Evolutionary conservation across 2,797 vertebrate genomes (phyloP).

Genomic region (Vireo griseus): DNA sequence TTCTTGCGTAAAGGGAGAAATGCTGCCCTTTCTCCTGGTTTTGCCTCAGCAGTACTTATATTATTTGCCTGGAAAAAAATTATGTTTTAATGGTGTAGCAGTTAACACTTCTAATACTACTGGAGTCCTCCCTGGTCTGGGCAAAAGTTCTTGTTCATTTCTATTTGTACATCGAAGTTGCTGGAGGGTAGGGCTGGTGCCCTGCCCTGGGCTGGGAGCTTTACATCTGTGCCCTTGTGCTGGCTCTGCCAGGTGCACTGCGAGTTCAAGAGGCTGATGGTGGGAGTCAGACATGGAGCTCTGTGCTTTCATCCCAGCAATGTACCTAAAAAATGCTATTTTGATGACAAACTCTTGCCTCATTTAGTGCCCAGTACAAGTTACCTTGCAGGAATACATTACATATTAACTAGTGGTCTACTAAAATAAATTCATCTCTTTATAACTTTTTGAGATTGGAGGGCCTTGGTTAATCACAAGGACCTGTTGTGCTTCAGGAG

Average conservation of each 20-base stretch:
- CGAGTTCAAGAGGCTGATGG: background rate
- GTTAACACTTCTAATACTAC: background rate
- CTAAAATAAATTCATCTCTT: background rate
- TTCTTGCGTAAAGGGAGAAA: constrained; percentile 5
- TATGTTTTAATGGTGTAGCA: background rate
- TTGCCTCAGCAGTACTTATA: background rate
- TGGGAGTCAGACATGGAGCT: background rate
- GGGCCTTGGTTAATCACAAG: background rate
- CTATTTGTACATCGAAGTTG: background rate
- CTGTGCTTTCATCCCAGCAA: background rate
- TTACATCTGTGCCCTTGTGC: background rate
- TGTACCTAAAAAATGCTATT: background rate
- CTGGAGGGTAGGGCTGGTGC: background rate
- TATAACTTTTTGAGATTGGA: background rate
- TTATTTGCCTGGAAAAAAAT: constrained; percentile 5
- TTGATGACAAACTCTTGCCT: background rate
- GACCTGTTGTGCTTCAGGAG: background rate
- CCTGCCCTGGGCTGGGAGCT: background rate
- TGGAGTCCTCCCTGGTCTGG: background rate
- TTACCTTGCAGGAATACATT: background rate
- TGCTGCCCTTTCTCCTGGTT: constrained; percentile 3
- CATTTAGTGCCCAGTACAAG: background rate
- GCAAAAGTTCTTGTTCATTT: background rate
- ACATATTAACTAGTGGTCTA: background rate
- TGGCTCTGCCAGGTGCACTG: background rate